phyloP scores from a whole-genome alignment of 2,113 vertebrate species.

The Pelvicachromis taeniatus region DNA sequence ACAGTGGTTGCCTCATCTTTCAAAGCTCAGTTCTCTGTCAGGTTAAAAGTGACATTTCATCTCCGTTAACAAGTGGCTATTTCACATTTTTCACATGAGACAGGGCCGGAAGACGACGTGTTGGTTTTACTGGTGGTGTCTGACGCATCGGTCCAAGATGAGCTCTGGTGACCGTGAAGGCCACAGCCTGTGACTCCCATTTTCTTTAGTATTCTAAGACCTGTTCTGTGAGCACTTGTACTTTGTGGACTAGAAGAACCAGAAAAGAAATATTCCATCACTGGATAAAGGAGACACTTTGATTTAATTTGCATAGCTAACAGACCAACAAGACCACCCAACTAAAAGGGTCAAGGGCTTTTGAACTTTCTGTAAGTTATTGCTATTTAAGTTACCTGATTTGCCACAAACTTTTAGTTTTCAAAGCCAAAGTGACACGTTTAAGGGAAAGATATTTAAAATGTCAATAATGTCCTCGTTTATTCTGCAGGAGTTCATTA shows the following conservation, averaged over 20 bases:
- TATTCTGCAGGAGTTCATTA: neutral
- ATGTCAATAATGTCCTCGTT: neutral
- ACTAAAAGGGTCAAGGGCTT: accelerated
- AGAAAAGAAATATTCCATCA: neutral
- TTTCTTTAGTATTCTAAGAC: neutral
- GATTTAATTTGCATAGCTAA: neutral
- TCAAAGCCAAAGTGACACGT: neutral
- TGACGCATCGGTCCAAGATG: neutral
- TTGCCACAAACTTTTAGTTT: neutral
- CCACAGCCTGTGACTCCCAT: neutral
- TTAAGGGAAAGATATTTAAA: neutral
- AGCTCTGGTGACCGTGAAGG: neutral
- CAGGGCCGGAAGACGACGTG: neutral
- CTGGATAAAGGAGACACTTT: neutral
- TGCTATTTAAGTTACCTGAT: neutral
- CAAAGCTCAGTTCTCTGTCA: neutral
- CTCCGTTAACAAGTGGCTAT: neutral
- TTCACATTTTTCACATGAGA: neutral
- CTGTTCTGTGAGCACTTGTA: neutral
- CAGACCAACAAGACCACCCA: neutral
- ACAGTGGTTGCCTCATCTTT: neutral
- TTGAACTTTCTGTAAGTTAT: neutral
- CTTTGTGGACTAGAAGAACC: neutral
- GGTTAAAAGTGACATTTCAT: neutral
- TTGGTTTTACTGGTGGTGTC: neutral